These are phyloP conservation scores for Porites rus DNA, from an alignment of 92 coral and sea anemone species.

Conservation along the genomic window DNA sequence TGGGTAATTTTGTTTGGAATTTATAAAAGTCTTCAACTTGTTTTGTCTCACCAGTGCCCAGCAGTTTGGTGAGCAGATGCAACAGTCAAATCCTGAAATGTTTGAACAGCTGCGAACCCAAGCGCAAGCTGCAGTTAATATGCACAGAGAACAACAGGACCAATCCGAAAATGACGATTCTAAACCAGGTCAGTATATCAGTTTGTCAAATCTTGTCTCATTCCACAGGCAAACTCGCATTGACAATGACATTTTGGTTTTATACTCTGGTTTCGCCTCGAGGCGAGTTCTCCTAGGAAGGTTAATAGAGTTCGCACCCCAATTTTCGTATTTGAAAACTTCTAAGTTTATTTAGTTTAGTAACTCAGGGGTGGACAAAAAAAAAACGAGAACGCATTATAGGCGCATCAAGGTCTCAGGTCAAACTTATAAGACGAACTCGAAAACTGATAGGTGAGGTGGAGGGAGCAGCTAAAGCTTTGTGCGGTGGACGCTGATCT, in stretches of 20 bases:
- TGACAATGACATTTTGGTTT: neutral
- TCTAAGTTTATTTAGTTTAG: no score
- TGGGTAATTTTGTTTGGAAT: no score
- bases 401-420: no score
- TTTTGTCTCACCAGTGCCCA: slow-evolving; percentile 69
- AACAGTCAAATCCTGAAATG: slow-evolving; percentile 79
- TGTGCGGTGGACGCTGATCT: no score
- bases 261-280: neutral
- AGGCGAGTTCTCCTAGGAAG: no score
- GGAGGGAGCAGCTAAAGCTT: no score
- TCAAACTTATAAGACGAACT: no score
- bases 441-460: no score
- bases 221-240: neutral
- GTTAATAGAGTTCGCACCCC: no score
- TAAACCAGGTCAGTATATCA: slow-evolving; percentile 31
- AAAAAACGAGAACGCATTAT: no score
- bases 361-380: no score
- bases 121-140: slow-evolving; percentile 70
- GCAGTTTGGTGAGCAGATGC: slow-evolving; percentile 90
- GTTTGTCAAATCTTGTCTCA: neutral
- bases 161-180: slow-evolving; percentile 39
- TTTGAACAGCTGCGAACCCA: slow-evolving; percentile 77
- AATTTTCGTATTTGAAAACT: no score
- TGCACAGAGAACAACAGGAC: slow-evolving; percentile 28
- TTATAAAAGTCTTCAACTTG: neutral